Percentiles rank a stretch among this genome's conserved stretches.
phyloP scores from a whole-genome alignment of 1,140 invertebrate genomes.

The Orius insidiosus region DNA sequence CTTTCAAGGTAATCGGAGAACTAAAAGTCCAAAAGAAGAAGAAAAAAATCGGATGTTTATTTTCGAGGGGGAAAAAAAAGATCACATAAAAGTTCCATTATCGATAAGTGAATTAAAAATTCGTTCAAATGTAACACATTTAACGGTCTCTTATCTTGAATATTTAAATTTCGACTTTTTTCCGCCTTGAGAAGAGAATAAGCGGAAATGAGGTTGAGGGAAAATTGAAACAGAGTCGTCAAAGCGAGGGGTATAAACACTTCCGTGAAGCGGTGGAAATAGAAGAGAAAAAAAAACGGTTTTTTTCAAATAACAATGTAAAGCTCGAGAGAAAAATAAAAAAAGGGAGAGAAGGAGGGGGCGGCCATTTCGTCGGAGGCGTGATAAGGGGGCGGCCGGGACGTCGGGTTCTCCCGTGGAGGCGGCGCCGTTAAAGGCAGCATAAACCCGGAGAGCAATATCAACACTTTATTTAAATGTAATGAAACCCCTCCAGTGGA shows the following conservation, averaged over 20 bases:
- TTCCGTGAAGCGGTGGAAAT: slow-evolving; percentile 1
- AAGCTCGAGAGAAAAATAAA: background rate
- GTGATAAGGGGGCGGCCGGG: slow-evolving; percentile 1
- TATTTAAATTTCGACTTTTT: no score
- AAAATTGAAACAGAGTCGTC: slow-evolving; percentile 9
- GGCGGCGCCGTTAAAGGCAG: background rate
- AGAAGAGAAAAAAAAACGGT: background rate
- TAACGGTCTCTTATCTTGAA: no score
- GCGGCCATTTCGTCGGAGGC: background rate
- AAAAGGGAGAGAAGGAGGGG: background rate
- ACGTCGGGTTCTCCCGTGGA: background rate
- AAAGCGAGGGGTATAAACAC: slow-evolving; percentile 4
- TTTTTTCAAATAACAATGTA: slow-evolving; percentile 4
- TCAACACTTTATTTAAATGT: slow-evolving; percentile 13
- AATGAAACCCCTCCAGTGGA: slow-evolving; percentile 5
- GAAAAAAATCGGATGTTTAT: no score
- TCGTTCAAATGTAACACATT: no score
- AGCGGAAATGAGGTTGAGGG: background rate
- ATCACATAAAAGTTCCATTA: no score
- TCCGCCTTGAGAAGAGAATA: no score
- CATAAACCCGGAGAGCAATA: slow-evolving; percentile 1
- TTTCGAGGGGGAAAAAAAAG: no score
- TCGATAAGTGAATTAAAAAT: no score
- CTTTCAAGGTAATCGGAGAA: no score
- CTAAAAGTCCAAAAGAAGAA: no score